These are phyloP conservation scores for Electrophaes corylata DNA, from an alignment of 2,888 invertebrate species.

Conservation along the genomic window DNA sequence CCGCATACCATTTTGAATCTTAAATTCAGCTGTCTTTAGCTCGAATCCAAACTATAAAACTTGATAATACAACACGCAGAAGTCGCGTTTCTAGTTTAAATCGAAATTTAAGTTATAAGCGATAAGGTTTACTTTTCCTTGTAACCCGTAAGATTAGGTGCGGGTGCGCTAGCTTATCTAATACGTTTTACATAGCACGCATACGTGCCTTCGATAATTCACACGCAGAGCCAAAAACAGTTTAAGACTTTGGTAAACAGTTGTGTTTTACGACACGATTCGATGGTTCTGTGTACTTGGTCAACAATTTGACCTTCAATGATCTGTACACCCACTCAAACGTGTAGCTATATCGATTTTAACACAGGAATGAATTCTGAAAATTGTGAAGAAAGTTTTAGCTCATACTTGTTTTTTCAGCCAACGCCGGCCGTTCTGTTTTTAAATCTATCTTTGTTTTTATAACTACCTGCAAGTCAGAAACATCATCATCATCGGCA, in stretches of 20 bases:
- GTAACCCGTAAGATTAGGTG: neutral
- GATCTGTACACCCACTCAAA: constrained; percentile 3
- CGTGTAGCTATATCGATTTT: constrained; percentile 2
- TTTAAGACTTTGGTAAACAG: constrained; percentile 33
- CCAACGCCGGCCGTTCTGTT: neutral
- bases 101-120: neutral
- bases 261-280: constrained; percentile 30
- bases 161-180: constrained; percentile 11
- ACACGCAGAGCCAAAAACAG: constrained; percentile 30
- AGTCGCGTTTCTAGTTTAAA: neutral
- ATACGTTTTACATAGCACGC: constrained; percentile 14
- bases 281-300: constrained; percentile 24
- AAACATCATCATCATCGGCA: too few relatives aligned
- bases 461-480: too few relatives aligned
- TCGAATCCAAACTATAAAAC: neutral
- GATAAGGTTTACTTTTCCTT: constrained; percentile 1
- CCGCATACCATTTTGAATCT: constrained; percentile 12
- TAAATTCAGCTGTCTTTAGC: neutral
- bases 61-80: neutral
- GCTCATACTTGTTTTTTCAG: neutral
- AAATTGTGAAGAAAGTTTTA: neutral
- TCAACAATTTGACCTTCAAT: constrained; percentile 29
- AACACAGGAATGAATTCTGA: neutral
- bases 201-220: constrained; percentile 24
- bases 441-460: neutral